Evolutionary conservation across 1,140 invertebrate genomes (phyloP).

Genomic region (Drusus annulatus): DNA sequence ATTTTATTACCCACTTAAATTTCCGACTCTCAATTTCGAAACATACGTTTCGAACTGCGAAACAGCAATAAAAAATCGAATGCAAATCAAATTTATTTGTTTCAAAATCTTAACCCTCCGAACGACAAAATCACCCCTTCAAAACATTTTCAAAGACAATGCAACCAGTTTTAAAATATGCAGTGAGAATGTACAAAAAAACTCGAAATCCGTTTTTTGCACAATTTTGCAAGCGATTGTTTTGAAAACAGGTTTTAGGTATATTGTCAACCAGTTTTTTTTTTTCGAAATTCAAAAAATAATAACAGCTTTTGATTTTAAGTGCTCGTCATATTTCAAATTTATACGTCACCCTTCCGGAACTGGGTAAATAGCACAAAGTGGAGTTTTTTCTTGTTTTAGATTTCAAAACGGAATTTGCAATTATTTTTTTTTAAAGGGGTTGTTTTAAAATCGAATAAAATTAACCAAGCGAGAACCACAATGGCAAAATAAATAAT

Average conservation of each 20-base stretch:
- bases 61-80: conserved; percentile 1
- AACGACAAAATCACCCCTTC: conserved; percentile 14
- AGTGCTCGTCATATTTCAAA: conserved; percentile 23
- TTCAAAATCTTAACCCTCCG: background rate
- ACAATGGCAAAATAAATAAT: conserved; percentile 5
- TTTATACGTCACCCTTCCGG: background rate
- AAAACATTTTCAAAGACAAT: background rate
- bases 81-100: conserved; percentile 31
- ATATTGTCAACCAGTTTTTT: conserved; percentile 32
- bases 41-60: background rate
- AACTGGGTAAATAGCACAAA: conserved; percentile 4
- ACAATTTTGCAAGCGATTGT: conserved; percentile 42
- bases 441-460: background rate
- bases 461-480: conserved; percentile 13
- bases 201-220: conserved; percentile 23
- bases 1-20: too few species aligned
- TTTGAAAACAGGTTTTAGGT: conserved; percentile 44
- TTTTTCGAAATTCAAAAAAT: conserved; percentile 25
- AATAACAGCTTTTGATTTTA: conserved; percentile 36
- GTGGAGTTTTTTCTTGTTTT: conserved; percentile 11
- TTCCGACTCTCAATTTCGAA: too few species aligned
- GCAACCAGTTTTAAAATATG: conserved; percentile 12
- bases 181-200: conserved; percentile 27
- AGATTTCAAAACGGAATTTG: background rate
- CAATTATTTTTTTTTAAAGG: background rate